Base-by-base conservation (phyloP, 2,888 invertebrate species). In the Philopedon plagiatum region DNA sequence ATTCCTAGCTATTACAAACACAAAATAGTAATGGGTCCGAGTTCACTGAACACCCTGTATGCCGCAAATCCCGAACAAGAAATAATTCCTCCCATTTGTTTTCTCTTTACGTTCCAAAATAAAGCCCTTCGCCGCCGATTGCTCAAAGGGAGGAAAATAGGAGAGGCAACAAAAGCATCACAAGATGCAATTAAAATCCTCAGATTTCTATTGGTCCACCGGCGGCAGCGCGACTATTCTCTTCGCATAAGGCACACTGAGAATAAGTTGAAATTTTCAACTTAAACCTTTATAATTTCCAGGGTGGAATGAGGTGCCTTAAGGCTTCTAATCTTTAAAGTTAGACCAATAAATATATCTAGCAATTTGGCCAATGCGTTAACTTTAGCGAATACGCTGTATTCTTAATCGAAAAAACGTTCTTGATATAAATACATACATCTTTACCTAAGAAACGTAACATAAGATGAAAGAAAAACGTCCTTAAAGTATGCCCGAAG, bases 101-200 rank as follows among this genome's bases (percentile, higher is more conserved):
- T 51, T 8, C 15, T 29, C 26, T 23, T 13, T 9, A 58, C 63
- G 76, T 70, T 70, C 15, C 54, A 34, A 78, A 34, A 26, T 26
- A 29, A 29, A 29, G 51, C 51, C 18, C 13, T 39, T 18, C 37
- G 34, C 5, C 19, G 37, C 80, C 80, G 79, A 83, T 83, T 83
- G 83, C 83, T 84, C 81, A 84, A 83, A 68, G 15, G 51, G 46
- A 37, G 57, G 46, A 18, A 62, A 63, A 61, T 56, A 61, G 54
- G 76, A 77, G 83, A 77, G 83, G 84, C 84, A 85, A 85, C 85
- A 84, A 85, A 85, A 85, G 84, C 84, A 83, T 84, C 83, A 83
- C 84, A 85, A 85, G 85, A 85, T 84, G 85, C 85, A 85, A 85
- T 85, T 85, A 85, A 85, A 85, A 85, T 85, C 84, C 84, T 80